phyloP scores from a whole-genome alignment of 2,888 invertebrate species.

The Sesia bembeciformis region DNA sequence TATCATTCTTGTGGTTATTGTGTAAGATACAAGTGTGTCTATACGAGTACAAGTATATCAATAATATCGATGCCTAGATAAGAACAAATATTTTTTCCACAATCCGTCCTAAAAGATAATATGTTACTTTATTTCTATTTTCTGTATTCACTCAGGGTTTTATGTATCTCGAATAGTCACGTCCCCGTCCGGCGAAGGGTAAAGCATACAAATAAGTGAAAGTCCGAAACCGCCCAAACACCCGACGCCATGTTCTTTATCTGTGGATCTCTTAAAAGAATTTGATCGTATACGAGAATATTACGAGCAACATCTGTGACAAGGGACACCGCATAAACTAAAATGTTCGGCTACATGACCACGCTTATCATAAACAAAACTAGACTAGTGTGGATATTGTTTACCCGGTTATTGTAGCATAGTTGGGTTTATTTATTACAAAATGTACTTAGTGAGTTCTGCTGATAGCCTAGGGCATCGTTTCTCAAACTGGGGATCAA shows the following conservation, averaged over 20 bases:
- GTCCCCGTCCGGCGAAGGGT: conserved; percentile 64
- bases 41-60: too few species aligned
- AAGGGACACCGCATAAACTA: conserved; percentile 63
- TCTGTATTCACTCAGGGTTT: conserved; percentile 72
- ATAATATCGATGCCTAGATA: too few species aligned
- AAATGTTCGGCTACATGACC: conserved; percentile 40
- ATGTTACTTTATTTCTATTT: conserved; percentile 74
- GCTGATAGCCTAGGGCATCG: too few species aligned
- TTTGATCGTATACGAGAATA: conserved; percentile 72
- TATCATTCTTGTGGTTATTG: too few species aligned
- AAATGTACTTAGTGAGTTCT: too few species aligned
- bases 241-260: conserved; percentile 69
- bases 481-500: too few species aligned
- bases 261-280: conserved; percentile 71
- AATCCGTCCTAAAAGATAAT: conserved; percentile 69
- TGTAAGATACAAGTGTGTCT: not conserved
- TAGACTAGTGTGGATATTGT: too few species aligned
- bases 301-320: conserved; percentile 70
- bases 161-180: conserved; percentile 75
- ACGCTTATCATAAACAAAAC: conserved; percentile 20
- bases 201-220: conserved; percentile 73
- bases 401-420: too few species aligned
- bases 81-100: conserved; percentile 33
- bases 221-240: conserved; percentile 66
- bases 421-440: too few species aligned